Evolutionary conservation across 2,113 vertebrate species (phyloP).

Genomic region (Columba janthina): DNA sequence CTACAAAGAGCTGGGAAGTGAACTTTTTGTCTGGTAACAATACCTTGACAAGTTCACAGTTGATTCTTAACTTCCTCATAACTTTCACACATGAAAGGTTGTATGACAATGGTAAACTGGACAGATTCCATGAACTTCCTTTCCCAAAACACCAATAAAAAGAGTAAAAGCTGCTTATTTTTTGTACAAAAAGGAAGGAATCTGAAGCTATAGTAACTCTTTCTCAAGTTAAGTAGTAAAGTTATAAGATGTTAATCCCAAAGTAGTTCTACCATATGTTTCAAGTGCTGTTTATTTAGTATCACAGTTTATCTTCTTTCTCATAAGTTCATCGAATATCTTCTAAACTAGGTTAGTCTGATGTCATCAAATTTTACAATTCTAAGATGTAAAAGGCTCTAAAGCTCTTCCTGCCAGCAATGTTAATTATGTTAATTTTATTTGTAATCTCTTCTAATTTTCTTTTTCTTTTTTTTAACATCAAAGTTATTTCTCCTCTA

Average conservation of each 20-base stretch:
- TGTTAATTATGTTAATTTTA: neutral
- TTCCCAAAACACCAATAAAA: neutral
- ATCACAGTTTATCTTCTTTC: neutral
- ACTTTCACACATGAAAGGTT: neutral
- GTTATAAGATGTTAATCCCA: neutral
- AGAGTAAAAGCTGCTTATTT: neutral
- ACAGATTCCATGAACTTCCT: neutral
- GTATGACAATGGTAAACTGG: neutral
- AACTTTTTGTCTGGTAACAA: neutral
- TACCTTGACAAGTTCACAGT: neutral
- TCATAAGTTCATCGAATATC: neutral
- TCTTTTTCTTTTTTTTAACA: neutral
- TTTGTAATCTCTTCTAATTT: neutral
- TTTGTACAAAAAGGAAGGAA: neutral
- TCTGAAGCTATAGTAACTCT: neutral
- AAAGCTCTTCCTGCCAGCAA: neutral
- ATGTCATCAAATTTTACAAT: neutral
- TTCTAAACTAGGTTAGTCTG: slow-evolving; percentile 12
- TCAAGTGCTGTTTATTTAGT: neutral
- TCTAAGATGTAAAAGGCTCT: neutral
- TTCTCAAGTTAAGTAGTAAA: neutral
- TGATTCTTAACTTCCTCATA: neutral
- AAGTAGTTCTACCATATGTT: neutral
- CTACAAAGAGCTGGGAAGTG: neutral
- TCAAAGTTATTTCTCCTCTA: neutral